Percentiles rank a stretch among this genome's conserved stretches.
Conservation (phyloP, 2,888 invertebrate genomes). For the Drosophila macrospina region DNA sequence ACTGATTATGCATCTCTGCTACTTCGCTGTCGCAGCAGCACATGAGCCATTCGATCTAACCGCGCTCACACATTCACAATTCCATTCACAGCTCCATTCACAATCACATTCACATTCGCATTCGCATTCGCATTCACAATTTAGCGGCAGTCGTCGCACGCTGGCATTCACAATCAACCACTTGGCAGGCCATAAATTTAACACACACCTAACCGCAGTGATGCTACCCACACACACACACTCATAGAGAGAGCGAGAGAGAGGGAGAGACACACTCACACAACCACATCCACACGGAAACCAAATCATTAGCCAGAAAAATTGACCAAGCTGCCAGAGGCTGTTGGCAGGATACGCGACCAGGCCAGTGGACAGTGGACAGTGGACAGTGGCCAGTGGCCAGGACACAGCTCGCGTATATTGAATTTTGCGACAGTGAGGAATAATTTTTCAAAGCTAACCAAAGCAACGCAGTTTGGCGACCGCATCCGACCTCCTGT, state of each 20-base stretch:
- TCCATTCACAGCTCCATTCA: constrained; percentile 11
- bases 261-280: constrained; percentile 1
- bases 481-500: constrained; percentile 55
- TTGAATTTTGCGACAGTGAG: constrained; percentile 65
- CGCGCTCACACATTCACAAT: too few relatives aligned
- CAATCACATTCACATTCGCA: constrained; percentile 19
- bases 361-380: too few relatives aligned
- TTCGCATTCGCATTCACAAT: constrained; percentile 55
- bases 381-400: background rate
- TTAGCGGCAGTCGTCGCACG: constrained; percentile 55
- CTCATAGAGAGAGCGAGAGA: too few relatives aligned
- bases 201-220: constrained; percentile 65
- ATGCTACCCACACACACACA: constrained; percentile 17
- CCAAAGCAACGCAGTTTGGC: constrained; percentile 68
- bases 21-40: background rate
- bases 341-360: constrained; percentile 36
- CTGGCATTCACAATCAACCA: constrained; percentile 75
- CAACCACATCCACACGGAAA: constrained; percentile 48
- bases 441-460: constrained; percentile 48
- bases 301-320: constrained; percentile 78
- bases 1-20: constrained; percentile 6
- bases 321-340: constrained; percentile 59
- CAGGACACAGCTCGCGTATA: constrained; percentile 34
- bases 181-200: constrained; percentile 77
- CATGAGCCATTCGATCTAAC: constrained; percentile 24